Percentiles rank a stretch among this genome's conserved stretches.
Evolutionary conservation across 2,888 invertebrate species (phyloP).

Genomic region (Lepas anatifera): DNA sequence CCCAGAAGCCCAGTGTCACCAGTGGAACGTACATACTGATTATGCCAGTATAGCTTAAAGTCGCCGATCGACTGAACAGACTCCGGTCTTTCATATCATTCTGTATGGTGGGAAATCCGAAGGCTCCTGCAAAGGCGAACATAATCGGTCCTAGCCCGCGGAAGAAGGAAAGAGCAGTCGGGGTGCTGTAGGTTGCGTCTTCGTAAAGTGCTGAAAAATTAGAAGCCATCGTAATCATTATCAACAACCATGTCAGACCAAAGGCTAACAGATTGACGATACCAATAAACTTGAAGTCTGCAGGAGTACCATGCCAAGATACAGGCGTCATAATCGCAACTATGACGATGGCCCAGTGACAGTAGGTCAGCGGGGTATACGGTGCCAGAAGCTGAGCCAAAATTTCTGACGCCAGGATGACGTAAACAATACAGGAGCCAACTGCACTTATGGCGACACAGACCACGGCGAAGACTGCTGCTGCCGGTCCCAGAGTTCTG

Average conservation of each 20-base stretch:
- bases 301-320: neutral
- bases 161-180: conserved; percentile 51
- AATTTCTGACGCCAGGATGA: neutral
- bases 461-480: neutral
- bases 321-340: neutral
- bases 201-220: neutral
- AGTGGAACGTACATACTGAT: neutral
- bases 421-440: neutral
- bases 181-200: conserved; percentile 35
- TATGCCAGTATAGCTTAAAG: conserved; percentile 41
- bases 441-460: neutral
- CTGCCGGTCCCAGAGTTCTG: neutral
- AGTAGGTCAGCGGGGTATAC: neutral
- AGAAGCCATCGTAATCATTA: neutral
- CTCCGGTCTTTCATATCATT: conserved; percentile 57
- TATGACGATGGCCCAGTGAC: neutral
- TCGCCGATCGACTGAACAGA: conserved; percentile 49
- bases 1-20: neutral
- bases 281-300: neutral
- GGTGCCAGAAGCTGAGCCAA: neutral
- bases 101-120: conserved; percentile 64
- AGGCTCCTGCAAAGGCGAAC: conserved; percentile 59
- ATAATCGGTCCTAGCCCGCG: conserved; percentile 55
- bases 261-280: neutral
- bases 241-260: neutral